These are phyloP conservation scores for Oophaga sylvatica DNA, from an alignment of 2,797 vertebrate genomes.

Conservation along the genomic window DNA sequence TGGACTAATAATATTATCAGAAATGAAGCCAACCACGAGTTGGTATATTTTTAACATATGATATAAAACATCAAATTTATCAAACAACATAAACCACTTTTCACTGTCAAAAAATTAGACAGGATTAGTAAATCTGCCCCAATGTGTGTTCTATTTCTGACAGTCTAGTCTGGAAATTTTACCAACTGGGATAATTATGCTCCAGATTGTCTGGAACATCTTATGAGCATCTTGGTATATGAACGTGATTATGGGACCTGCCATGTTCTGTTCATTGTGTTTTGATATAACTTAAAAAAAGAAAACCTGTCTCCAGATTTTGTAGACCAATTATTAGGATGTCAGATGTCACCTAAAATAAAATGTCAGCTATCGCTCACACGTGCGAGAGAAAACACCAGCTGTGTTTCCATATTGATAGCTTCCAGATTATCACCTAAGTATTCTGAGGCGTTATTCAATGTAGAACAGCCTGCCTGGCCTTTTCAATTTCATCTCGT, in stretches of 20 bases:
- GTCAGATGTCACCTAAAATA: slow-evolving; percentile 33
- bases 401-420: slow-evolving; percentile 69
- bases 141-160: background rate
- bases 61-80: no score
- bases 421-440: slow-evolving; percentile 69
- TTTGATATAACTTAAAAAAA: background rate
- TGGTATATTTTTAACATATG: no score
- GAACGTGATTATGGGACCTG: background rate
- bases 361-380: slow-evolving; percentile 33
- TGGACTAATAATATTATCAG: no score
- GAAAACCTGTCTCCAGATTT: background rate
- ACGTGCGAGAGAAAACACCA: slow-evolving; percentile 61
- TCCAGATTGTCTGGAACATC: background rate
- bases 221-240: background rate
- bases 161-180: background rate
- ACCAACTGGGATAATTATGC: background rate
- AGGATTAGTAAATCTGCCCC: no score
- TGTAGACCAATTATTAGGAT: slow-evolving; percentile 1
- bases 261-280: background rate
- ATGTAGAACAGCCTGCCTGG: slow-evolving; percentile 57
- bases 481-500: slow-evolving; percentile 33
- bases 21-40: no score
- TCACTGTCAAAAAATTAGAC: no score
- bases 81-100: no score
- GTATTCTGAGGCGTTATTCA: slow-evolving; percentile 63